Base-by-base conservation (phyloP, 1,140 invertebrate genomes). In the Meloidogyne hapla region DNA sequence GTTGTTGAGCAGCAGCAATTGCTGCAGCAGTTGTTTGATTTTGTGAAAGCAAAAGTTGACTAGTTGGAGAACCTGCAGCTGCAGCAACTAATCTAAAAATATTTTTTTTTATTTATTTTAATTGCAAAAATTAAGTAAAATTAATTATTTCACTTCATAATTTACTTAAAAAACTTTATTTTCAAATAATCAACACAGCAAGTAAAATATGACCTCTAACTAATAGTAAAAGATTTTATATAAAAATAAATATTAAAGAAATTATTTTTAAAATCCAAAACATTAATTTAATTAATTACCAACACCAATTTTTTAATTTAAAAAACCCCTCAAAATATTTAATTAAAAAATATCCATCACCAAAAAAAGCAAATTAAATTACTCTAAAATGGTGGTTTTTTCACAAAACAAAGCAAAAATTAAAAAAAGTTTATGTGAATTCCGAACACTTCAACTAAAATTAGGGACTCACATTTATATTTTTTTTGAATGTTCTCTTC, bases 1-100 rank as follows among this genome's bases (percentile, higher is more conserved):
- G 71, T 25, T 63, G 56, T 33, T 63, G 26, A 56, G 71, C 71
- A 26, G 56, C 56, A 63, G 64, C 45, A 73, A 64, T 18, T 64
- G 71, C 42, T n/a, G 56, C 15, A 23, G 23, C 40, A 61, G 56
- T 23, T 12, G 61, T 9, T 21, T 38, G 64, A 26, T 40, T 28
- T 73, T 23, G 45, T 25, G 25, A 72, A 72, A 73, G 48, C 6
- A 56, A 56, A 56, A 56, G 48, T 56, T 56, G 48, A 56, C 8
- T 56, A 56, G 48, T 56, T n/a, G 48, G 48, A n/a, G 48, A 56
- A n/a, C 18, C 48, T 56, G 48, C 48, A n/a, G 48, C 48, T 8
- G 48, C 48, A 0, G 40, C 65, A 18, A 18, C 65, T n/a, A 42
- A 67, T 23, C 40, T 42, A 23, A 8, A 33, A n/a, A 38, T 6